Base-by-base conservation (phyloP, 2,888 invertebrate species). In the Drosophila fungiperda region DNA sequence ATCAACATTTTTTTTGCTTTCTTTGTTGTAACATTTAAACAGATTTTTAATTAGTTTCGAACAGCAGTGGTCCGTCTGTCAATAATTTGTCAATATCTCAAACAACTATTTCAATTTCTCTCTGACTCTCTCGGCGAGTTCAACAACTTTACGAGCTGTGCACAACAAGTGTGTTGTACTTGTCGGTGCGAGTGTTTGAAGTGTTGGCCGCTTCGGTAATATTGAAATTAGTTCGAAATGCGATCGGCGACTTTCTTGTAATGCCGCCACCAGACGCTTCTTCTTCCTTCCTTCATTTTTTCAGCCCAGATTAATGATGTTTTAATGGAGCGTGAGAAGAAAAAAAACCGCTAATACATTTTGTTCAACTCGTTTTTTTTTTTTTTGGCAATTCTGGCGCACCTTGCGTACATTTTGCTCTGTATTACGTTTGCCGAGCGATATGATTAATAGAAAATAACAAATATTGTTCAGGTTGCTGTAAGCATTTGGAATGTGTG, bases 41-140 rank as follows among this genome's bases (percentile, higher is more conserved):
- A 78, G 59, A 71, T 78, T 83, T 83, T 90, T 90, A 91, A 91
- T 90, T 91, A 86, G 83, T 81, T 90, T 90, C 76, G 77, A 90
- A 78, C 90, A 84, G 88, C 89, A 82, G 89, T 80, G 52, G 85
- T 80, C 78, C 59, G 50, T 66, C 69, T 84, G 78, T 79, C 80
- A 82, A 70, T 83, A 87, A 89, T 82, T 88, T 85, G 87, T 87
- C 86, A 86, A 86, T 75, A 75, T 66, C 61, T 54, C 62, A 17
- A 59, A 57, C 78, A 78, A 77, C 78, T 71, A 75, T 78, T 78
- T 64, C 78, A 70, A 79, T 78, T 79, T 78, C 71, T 36, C 35
- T 35, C 40, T 26, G 33, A 45, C 7, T 26, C 64, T 15, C 45
- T 15, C 29, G 1, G n/a, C 40, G 76, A 70, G 79, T 73, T 77